phyloP scores from a whole-genome alignment of 1,140 invertebrate genomes.

The Habropoda laboriosa region DNA sequence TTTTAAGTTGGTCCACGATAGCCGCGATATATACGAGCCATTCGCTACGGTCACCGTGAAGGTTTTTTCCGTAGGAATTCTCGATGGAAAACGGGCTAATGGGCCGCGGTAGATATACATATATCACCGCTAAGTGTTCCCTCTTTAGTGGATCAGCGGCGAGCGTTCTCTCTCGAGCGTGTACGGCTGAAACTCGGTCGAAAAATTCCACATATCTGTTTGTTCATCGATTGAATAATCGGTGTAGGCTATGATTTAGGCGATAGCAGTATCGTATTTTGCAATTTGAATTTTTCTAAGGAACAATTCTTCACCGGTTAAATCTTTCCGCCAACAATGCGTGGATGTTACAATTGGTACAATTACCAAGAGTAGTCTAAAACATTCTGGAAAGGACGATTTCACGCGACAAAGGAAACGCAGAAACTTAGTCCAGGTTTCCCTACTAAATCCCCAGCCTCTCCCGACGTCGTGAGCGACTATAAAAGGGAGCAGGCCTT shows the following conservation, averaged over 20 bases:
- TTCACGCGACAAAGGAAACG: not conserved
- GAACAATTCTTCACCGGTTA: too few relatives aligned
- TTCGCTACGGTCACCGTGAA: not conserved
- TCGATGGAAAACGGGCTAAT: not conserved
- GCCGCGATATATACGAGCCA: constrained; percentile 3
- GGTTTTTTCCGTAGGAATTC: not conserved
- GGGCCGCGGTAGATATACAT: not conserved
- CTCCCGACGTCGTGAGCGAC: not conserved
- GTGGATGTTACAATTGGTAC: not conserved
- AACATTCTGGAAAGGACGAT: not conserved
- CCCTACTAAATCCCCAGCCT: not conserved
- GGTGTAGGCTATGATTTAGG: not conserved
- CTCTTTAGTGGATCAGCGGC: too few relatives aligned
- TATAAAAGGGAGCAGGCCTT: not conserved
- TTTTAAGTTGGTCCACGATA: constrained; percentile 47
- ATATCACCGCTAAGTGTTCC: too few relatives aligned
- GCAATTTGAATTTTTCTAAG: too few relatives aligned
- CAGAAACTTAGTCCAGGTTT: not conserved
- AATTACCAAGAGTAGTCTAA: not conserved
- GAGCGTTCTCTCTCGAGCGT: too few relatives aligned
- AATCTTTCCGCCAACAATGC: too few relatives aligned
- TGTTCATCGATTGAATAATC: not conserved
- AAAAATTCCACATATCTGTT: too few relatives aligned
- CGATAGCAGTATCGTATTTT: too few relatives aligned
- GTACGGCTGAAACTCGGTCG: too few relatives aligned